Evolutionary conservation across 1,140 invertebrate species (phyloP), one percentile per base, ranked within the genome.

Genomic region (Pseudomyrmex cubaensis): DNA sequence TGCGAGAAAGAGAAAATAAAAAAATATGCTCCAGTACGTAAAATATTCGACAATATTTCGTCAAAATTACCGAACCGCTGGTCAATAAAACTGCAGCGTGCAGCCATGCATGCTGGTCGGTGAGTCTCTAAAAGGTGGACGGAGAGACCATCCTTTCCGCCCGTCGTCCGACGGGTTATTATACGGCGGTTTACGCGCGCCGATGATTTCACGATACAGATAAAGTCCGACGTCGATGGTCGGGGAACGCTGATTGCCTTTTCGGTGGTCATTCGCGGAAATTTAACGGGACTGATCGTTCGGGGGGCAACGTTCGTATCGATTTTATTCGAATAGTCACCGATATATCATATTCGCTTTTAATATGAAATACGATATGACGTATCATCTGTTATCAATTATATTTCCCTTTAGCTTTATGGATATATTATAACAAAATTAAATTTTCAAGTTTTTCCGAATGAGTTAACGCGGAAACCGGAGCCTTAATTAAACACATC

Each of bases 71-170:
- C 61, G 48, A 59, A 62, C 80, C 80, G 52, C 72, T 73, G 35
- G 72, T 63, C 61, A 75, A 83, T 83, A 83, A 83, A 72, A 48
- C 77, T 54, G 20, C 72, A 82, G 12, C 62, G 48, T 73, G 48
- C 57, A 59, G 22, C 17, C 35, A 35, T 35, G 35, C 35, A 35
- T 48, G 73, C 50, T 75, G 63, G 17, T 46, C 59, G 59, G 13
- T 35, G 35, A 35, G 20, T 72, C 13, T 17, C 75, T 35, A 35
- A 15, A 77, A 77, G 75, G 66, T 69, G 50, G 63, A 77, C 75
- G 50, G 64, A 35, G 35, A 35, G 35, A 57, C 63, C 63, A 69
- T 77, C 17, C 75, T 77, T 64, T 35, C 25, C 25, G 25, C 17
- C 15, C 63, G 25, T 77, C 63, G 54, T 69, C 75, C 63, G 63